Conservation (phyloP, 2,113 vertebrate species). For the Myxocyprinus asiaticus region DNA sequence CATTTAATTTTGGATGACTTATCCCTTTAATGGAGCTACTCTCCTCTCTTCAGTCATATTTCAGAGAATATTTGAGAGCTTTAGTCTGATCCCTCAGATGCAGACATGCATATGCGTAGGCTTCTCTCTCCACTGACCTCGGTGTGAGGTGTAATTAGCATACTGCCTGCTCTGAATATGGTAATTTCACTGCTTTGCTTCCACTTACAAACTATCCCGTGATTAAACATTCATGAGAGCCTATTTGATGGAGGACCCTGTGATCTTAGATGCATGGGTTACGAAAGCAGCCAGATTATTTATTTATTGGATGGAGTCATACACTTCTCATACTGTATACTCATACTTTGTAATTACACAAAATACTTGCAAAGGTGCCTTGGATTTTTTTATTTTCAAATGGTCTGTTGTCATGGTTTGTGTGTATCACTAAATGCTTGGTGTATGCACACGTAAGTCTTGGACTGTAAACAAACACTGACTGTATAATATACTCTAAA, state of each 20-base stretch:
- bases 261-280: slow-evolving; percentile 3
- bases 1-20: too few relatives aligned
- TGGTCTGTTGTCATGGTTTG: neutral
- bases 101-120: slow-evolving; percentile 9
- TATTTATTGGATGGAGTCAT: neutral
- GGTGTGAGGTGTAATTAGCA: slow-evolving; percentile 36
- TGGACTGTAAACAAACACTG: too few relatives aligned
- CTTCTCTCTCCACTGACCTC: slow-evolving; percentile 14
- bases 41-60: neutral
- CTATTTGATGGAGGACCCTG: slow-evolving; percentile 1
- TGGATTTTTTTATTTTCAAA: neutral
- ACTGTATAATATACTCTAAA: too few relatives aligned
- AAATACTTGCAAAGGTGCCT: neutral
- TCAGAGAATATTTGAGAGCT: neutral
- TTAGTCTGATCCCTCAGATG: neutral
- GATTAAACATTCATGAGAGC: slow-evolving; percentile 37
- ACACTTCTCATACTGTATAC: neutral
- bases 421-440: too few relatives aligned
- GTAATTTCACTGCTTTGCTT: slow-evolving; percentile 34
- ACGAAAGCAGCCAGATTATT: neutral
- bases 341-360: neutral
- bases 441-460: too few relatives aligned
- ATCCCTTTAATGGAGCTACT: too few relatives aligned
- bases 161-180: slow-evolving; percentile 30
- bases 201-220: slow-evolving; percentile 1